Conservation (phyloP, 2,888 invertebrate species). For the Thyatira batis region DNA sequence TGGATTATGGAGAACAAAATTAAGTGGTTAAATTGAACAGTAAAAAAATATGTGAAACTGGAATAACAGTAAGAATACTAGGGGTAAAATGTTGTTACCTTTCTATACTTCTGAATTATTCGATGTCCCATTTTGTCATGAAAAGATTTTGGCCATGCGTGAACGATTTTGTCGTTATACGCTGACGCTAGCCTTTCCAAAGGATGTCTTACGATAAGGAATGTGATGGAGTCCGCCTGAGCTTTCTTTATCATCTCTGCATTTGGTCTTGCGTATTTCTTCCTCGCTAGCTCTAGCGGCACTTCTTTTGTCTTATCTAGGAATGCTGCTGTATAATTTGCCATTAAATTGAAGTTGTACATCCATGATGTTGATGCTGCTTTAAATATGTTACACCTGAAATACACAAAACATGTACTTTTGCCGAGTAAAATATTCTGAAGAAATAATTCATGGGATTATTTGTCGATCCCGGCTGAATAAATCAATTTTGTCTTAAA, state of each 20-base stretch:
- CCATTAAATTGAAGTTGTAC: conserved; percentile 94
- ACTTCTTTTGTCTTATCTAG: conserved; percentile 90
- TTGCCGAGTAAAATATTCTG: too few relatives aligned
- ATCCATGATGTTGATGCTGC: conserved; percentile 96
- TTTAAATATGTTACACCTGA: conserved; percentile 90
- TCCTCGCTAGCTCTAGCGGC: conserved; percentile 89
- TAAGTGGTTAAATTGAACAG: too few relatives aligned
- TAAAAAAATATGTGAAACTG: too few relatives aligned
- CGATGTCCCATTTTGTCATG: conserved; percentile 90
- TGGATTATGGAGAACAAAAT: too few relatives aligned
- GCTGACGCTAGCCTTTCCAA: conserved; percentile 90
- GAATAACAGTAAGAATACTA: too few relatives aligned
- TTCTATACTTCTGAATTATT: conserved; percentile 89
- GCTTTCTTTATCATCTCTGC: conserved; percentile 87
- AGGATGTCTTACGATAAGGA: conserved; percentile 91
- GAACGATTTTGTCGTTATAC: conserved; percentile 92
- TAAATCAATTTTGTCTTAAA: too few relatives aligned
- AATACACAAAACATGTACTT: too few relatives aligned
- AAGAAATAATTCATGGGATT: too few relatives aligned
- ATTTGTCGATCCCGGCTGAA: too few relatives aligned
- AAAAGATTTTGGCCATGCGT: conserved; percentile 90
- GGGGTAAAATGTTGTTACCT: too few relatives aligned
- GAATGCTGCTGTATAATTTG: conserved; percentile 90
- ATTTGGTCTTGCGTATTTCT: conserved; percentile 89
- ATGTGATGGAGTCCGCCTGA: conserved; percentile 89